These are phyloP conservation scores for Zosterops hypoxanthus DNA, from an alignment of 2,113 vertebrate genomes.

Conservation along the genomic window DNA sequence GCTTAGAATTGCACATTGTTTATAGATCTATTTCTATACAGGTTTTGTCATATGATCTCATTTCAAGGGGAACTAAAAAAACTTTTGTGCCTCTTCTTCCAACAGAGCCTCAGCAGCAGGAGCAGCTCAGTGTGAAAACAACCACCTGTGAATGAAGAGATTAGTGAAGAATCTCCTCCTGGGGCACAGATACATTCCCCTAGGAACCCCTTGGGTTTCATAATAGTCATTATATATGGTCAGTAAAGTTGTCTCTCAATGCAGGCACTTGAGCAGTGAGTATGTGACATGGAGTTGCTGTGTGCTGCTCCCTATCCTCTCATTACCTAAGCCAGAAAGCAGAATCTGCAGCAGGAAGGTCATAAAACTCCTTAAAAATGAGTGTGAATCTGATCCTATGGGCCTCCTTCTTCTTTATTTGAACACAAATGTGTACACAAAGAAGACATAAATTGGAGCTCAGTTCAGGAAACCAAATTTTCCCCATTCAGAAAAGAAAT, in stretches of 20 bases:
- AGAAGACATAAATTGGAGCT: not conserved
- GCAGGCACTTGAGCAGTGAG: not conserved
- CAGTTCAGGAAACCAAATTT: not conserved
- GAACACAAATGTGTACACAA: not conserved
- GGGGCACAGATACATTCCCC: not conserved
- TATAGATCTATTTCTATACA: conserved; percentile 30
- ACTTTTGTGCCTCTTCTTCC: not conserved
- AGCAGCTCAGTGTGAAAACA: not conserved
- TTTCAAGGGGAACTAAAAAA: not conserved
- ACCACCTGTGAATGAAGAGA: not conserved
- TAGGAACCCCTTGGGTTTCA: not conserved
- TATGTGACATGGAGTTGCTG: not conserved
- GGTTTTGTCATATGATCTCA: not conserved
- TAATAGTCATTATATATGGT: not conserved
- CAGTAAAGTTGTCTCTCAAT: not conserved
- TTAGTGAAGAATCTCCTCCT: not conserved
- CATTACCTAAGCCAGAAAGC: not conserved
- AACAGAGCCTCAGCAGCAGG: not conserved
- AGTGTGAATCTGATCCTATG: not conserved
- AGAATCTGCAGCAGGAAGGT: not conserved
- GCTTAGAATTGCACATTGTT: conserved; percentile 27
- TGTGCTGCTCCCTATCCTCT: not conserved
- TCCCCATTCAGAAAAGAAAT: not conserved
- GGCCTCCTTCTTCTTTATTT: not conserved
- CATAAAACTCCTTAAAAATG: not conserved